phyloP scores from a whole-genome alignment of 1,140 invertebrate genomes.

The Bombyx mandarina region DNA sequence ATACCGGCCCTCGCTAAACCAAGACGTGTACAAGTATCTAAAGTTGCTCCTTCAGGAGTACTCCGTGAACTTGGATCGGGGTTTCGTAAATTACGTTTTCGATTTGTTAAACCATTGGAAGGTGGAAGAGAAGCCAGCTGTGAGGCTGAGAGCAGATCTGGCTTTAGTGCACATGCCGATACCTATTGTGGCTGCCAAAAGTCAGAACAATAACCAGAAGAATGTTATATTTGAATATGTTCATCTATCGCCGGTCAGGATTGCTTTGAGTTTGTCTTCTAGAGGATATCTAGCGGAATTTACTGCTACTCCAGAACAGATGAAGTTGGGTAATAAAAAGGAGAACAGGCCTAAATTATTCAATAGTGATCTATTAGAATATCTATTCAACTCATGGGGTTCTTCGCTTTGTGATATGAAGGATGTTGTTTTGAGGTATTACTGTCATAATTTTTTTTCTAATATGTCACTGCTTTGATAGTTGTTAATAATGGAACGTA shows the following conservation, averaged over 20 bases:
- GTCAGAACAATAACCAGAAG: constrained; percentile 39
- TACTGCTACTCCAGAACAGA: constrained; percentile 45
- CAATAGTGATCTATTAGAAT: constrained; percentile 69
- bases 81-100: constrained; percentile 76
- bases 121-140: constrained; percentile 68
- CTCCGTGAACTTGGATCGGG: constrained; percentile 81
- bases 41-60: constrained; percentile 82
- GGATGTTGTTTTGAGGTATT: constrained; percentile 75
- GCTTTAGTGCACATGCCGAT: constrained; percentile 73
- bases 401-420: constrained; percentile 76
- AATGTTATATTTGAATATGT: constrained; percentile 76
- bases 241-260: constrained; percentile 78
- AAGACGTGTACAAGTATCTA: constrained; percentile 79
- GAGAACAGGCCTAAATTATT: constrained; percentile 66
- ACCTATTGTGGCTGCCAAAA: constrained; percentile 61
- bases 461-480: too few species aligned
- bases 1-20: constrained; percentile 69
- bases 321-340: constrained; percentile 63
- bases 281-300: constrained; percentile 69
- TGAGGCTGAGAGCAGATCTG: constrained; percentile 72
- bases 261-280: constrained; percentile 79
- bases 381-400: constrained; percentile 75
- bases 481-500: too few species aligned
- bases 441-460: background rate
- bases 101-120: constrained; percentile 74